Percentiles rank a stretch among this genome's conserved stretches.
phyloP scores from a whole-genome alignment of 23 tunicate species.

The Ciona savignyi region DNA sequence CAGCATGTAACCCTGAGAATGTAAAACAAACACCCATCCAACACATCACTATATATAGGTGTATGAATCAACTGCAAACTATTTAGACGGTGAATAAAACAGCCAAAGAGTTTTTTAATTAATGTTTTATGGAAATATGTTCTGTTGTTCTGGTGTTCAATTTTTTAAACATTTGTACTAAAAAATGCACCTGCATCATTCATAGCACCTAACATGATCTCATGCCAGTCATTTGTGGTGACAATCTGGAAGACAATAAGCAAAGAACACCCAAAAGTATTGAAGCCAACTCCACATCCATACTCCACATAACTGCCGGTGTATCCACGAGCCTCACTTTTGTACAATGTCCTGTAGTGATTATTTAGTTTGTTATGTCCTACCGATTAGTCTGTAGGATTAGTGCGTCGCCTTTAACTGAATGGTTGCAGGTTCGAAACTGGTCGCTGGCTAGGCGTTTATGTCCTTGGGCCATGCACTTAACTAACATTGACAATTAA shows the following conservation, averaged over 20 bases:
- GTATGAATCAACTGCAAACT: no score
- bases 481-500: no score
- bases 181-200: constrained; percentile 82
- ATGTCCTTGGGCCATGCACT: constrained; percentile 15
- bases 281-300: constrained; percentile 88
- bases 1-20: no score
- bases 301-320: constrained; percentile 88
- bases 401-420: constrained; percentile 67
- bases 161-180: no score
- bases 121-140: no score
- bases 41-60: no score
- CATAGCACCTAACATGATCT: constrained; percentile 87
- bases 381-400: constrained; percentile 77
- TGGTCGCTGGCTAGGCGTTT: constrained; percentile 19
- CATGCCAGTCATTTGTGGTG: constrained; percentile 97
- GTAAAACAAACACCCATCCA: no score
- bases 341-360: constrained; percentile 32
- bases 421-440: constrained; percentile 72
- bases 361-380: constrained; percentile 44
- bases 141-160: no score
- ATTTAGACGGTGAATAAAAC: no score
- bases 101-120: no score
- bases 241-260: constrained; percentile 87
- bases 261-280: constrained; percentile 85
- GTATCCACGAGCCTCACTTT: constrained; percentile 37